Evolutionary conservation across 1,140 invertebrate species (phyloP), one percentile per base, ranked within the genome.

Genomic region (Calephelis nemesis): DNA sequence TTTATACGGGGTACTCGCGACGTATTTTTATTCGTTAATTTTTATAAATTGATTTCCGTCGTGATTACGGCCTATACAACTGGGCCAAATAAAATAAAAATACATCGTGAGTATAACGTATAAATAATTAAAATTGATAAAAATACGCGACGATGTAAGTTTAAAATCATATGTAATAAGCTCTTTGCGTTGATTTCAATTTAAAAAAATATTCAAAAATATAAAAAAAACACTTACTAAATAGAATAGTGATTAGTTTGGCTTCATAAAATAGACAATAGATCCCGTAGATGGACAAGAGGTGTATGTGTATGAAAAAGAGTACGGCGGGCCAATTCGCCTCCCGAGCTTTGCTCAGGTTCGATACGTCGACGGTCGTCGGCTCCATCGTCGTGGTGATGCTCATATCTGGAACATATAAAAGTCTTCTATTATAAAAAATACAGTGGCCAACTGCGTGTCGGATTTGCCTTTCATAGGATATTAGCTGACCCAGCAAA

Each of bases 291-390:
- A 93, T 13, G 0, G 95, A 95, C 0, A 95, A 90, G 4, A 94
- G 86, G 72, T 96, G 94, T 7, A 96, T 79, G 72, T 96, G 94
- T 49, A 95, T 94, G 73, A 94, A 95, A 82, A 94, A 94, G 0
- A 96, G 83, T 0, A 96, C 94, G 4, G 91, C 84, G 0, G 93
- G 92, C 95, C 95, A 96, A 72, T 93, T 90, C 0, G 95, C 89
- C 71, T 95, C 94, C 3, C 81, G 72, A n/a, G 63, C 71, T 62
- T 74, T 83, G 64, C 83, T 85, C 47, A 86, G 67, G 63, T 73
- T 71, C 6, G 67, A 19, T 45, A 68, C 9, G 12, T 70, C 62
- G 19, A 30, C 69, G 45, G 67, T 62, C 15, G 65, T 1, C 30
- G 67, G 62, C 42, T 71, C 70, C 54, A 65, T 65, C 12, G 50